Evolutionary conservation across 2,113 vertebrate genomes (phyloP), one percentile per base, ranked within the genome.

Genomic region (Charadrius vociferus): DNA sequence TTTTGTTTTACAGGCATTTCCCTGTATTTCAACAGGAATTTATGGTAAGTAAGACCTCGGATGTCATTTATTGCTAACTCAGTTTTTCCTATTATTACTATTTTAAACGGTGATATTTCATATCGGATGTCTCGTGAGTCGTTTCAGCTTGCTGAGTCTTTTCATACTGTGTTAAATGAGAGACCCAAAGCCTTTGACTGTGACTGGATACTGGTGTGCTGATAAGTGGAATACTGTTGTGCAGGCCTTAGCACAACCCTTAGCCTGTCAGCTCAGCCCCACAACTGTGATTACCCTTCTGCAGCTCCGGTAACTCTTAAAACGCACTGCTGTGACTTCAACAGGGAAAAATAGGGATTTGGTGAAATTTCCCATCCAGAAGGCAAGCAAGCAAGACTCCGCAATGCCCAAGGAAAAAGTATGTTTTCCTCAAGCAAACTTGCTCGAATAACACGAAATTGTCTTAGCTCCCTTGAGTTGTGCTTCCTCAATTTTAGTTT

Each of bases 11-110:
- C 98, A 99, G 99, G 99, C 99, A 90, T 99, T 99, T 96, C 99
- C 99, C 29, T 99, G 99, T 96, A 99, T 99, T 98, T 99, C 99
- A 85, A 99, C 99, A 6, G 99, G 99, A 98, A 99, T 99, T 98
- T 99, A 99, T 96, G 99, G 99, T 99, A 98, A 99, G 99, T 68
- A 71, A 71, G 63, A 95, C 68, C 45, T 67, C 61, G 3, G 0
- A 74, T 90, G 43, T 93, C 17, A 1, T 50, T 91, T 95, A 80
- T 23, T 94, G 15, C 95, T 96, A 88, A 34, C 36, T 9, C 49
- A 7, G 24, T 90, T 96, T 88, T 92, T 86, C 81, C 62, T 79
- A 22, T 93, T 82, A 39, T 66, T 59, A 41, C 63, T 50, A 26
- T 86, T 94, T 95, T 89, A 62, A 26, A 22, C 37, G 27, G 47